phyloP scores from a whole-genome alignment of 2,888 invertebrate genomes.

The Drosophila cracens region DNA sequence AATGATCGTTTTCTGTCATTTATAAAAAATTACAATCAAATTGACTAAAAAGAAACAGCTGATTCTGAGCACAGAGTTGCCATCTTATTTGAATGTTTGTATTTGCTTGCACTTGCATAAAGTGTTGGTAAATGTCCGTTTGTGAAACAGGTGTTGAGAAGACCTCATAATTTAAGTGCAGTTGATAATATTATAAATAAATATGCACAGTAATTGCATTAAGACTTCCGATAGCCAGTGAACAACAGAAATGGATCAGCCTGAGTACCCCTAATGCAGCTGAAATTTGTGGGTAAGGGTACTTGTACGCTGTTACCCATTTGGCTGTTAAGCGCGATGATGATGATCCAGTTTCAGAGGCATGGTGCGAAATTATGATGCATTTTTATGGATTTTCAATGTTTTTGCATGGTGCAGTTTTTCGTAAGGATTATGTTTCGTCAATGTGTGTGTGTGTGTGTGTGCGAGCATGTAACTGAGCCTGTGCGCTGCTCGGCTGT shows the following conservation, averaged over 20 bases:
- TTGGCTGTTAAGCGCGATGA: constrained; percentile 34
- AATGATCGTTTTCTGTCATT: background rate
- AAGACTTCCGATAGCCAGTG: background rate
- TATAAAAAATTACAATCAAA: background rate
- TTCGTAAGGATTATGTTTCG: constrained; percentile 64
- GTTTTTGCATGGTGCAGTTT: constrained; percentile 79
- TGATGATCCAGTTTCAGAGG: constrained; percentile 65
- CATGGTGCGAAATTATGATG: constrained; percentile 83
- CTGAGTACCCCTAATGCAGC: constrained; percentile 42
- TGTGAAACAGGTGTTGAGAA: background rate
- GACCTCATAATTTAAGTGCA: too few relatives aligned
- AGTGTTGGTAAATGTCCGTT: background rate
- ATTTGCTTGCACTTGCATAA: background rate
- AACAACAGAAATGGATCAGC: background rate
- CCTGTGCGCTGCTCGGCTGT: constrained; percentile 24
- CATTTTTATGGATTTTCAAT: constrained; percentile 85
- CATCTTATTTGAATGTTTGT: too few relatives aligned
- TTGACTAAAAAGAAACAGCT: background rate
- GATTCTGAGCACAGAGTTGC: background rate
- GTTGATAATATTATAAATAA: background rate
- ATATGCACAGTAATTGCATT: background rate
- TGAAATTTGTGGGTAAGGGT: background rate
- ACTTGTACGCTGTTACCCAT: constrained; percentile 21
- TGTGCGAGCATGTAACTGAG: constrained; percentile 40
- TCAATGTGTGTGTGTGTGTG: constrained; percentile 53